Evolutionary conservation across 1,140 invertebrate species (phyloP).

Genomic region (Druon quercuslanigerum): DNA sequence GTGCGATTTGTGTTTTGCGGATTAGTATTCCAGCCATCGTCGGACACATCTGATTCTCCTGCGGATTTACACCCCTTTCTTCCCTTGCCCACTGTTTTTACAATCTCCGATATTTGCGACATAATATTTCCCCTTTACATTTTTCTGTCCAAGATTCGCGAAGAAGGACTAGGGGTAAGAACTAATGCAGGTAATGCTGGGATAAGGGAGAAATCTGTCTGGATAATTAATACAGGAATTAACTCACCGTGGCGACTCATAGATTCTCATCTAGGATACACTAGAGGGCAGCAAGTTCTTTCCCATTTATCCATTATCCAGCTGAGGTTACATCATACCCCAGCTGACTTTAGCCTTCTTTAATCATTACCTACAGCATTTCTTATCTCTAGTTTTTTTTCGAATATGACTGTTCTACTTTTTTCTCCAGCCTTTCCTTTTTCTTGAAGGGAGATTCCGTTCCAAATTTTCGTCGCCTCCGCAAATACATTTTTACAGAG

Average conservation of each 20-base stretch:
- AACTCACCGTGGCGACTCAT: too few relatives aligned
- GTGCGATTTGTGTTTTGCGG: constrained; percentile 59
- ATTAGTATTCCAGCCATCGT: constrained; percentile 60
- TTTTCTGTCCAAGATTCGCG: background rate
- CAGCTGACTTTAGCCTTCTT: too few relatives aligned
- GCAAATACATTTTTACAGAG: constrained; percentile 34
- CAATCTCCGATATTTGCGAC: background rate
- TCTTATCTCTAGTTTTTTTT: too few relatives aligned
- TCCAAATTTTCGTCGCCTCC: background rate
- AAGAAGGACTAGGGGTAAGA: too few relatives aligned
- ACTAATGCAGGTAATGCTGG: too few relatives aligned
- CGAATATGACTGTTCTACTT: background rate
- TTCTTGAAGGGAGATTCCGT: background rate
- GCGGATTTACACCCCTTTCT: constrained; percentile 59
- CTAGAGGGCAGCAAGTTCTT: too few relatives aligned
- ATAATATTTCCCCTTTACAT: constrained; percentile 9
- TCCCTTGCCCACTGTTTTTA: constrained; percentile 41
- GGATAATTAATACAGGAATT: too few relatives aligned
- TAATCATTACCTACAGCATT: too few relatives aligned
- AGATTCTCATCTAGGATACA: too few relatives aligned
- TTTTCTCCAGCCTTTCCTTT: background rate
- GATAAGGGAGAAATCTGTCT: too few relatives aligned
- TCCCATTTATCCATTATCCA: too few relatives aligned
- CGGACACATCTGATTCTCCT: constrained; percentile 59
- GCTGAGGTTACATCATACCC: too few relatives aligned